These are phyloP conservation scores for Linurgus olivaceus DNA, from an alignment of 2,797 vertebrate genomes.

Conservation along the genomic window DNA sequence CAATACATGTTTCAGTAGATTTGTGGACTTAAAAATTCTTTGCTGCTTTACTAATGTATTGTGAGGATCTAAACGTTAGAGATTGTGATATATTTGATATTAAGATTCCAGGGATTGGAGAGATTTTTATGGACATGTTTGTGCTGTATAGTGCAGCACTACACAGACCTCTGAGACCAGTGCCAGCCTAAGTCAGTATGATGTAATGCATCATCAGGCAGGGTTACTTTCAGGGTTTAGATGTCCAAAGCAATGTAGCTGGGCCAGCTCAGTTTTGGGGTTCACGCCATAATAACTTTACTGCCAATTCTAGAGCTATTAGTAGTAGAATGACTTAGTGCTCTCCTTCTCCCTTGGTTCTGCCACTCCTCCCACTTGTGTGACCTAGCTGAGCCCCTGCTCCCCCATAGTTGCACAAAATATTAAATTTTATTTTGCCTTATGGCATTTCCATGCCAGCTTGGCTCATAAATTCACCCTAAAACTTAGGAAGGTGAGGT, in stretches of 20 bases:
- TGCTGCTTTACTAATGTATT: background rate
- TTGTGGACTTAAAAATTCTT: background rate
- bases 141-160: background rate
- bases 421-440: background rate
- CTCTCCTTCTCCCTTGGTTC: background rate
- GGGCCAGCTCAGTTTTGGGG: background rate
- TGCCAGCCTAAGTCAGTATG: background rate
- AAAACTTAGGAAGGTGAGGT: background rate
- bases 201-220: background rate
- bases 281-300: background rate
- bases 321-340: background rate
- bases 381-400: background rate
- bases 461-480: background rate
- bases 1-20: background rate
- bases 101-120: background rate
- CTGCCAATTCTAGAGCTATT: background rate
- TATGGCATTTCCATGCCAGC: background rate
- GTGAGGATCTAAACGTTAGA: background rate
- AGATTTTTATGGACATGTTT: background rate
- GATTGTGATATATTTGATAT: background rate
- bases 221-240: background rate
- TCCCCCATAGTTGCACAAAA: background rate
- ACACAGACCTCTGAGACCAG: background rate
- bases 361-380: background rate
- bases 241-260: background rate